Evolutionary conservation across 2,888 invertebrate genomes (phyloP).

Genomic region (Pherbina coryleti): DNA sequence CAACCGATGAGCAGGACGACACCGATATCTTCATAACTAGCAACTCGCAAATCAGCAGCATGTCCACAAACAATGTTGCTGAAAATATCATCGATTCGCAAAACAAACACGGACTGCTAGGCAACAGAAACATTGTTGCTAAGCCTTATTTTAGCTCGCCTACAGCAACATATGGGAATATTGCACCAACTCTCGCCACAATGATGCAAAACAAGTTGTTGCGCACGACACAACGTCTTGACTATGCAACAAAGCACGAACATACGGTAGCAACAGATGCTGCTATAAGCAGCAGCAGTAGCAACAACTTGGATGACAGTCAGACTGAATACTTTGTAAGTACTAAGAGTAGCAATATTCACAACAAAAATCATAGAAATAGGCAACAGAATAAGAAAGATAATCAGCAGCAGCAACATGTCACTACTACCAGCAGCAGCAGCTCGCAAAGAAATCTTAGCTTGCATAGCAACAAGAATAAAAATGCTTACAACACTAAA

Average conservation of each 20-base stretch:
- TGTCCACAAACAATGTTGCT: neutral
- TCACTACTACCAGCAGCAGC: slow-evolving; percentile 34
- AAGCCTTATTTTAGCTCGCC: neutral
- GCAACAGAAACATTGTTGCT: neutral
- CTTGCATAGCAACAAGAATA: slow-evolving; percentile 41
- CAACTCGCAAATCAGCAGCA: slow-evolving; percentile 43
- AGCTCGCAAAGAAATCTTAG: slow-evolving; percentile 40
- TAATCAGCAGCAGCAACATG: slow-evolving; percentile 51
- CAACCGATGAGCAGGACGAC: neutral
- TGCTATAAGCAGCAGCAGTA: slow-evolving; percentile 38
- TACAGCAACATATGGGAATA: slow-evolving; percentile 12
- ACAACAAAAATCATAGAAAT: slow-evolving; percentile 18
- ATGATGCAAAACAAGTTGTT: neutral
- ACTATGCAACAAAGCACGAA: slow-evolving; percentile 14
- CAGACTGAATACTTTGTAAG: slow-evolving; percentile 55
- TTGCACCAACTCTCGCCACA: slow-evolving; percentile 8
- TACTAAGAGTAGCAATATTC: slow-evolving; percentile 51
- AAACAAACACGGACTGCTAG: neutral
- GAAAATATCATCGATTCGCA: neutral
- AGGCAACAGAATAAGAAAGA: slow-evolving; percentile 46
- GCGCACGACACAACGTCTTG: neutral
- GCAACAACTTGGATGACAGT: slow-evolving; percentile 49
- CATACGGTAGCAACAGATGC: slow-evolving; percentile 45
- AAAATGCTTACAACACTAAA: slow-evolving; percentile 36
- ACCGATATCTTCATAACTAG: slow-evolving; percentile 18